These are phyloP conservation scores for Xyliphius kryptos DNA, from an alignment of 2,113 vertebrate species.

Conservation along the genomic window DNA sequence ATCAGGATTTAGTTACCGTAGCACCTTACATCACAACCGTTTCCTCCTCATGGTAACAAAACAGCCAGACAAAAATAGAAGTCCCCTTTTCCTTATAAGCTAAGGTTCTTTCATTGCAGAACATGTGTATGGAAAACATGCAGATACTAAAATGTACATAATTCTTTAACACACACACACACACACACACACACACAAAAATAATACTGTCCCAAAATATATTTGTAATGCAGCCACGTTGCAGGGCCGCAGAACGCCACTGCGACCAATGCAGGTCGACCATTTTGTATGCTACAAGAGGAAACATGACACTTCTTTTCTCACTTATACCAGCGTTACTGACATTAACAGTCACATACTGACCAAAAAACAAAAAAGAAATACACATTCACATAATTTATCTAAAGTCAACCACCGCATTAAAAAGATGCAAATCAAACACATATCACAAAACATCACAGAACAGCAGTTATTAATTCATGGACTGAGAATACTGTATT, in stretches of 20 bases:
- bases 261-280: slow-evolving; percentile 1
- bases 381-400: neutral
- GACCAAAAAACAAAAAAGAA: neutral
- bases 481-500: neutral
- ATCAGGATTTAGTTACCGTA: neutral
- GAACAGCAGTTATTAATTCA: neutral
- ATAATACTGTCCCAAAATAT: neutral
- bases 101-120: neutral
- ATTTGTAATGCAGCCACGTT: slow-evolving; percentile 1
- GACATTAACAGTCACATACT: neutral
- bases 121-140: neutral
- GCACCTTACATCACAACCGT: neutral
- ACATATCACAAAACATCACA: neutral
- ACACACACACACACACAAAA: no score
- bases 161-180: no score
- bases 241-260: neutral
- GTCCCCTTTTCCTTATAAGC: neutral
- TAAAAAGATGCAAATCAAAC: neutral
- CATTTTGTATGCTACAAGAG: neutral
- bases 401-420: neutral
- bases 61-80: neutral
- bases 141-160: neutral
- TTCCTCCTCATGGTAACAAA: neutral
- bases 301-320: neutral
- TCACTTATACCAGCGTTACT: neutral